Evolutionary conservation across 2,888 invertebrate genomes (phyloP), one percentile per base, ranked within the genome.

Genomic region (Drosophila quinaria): DNA sequence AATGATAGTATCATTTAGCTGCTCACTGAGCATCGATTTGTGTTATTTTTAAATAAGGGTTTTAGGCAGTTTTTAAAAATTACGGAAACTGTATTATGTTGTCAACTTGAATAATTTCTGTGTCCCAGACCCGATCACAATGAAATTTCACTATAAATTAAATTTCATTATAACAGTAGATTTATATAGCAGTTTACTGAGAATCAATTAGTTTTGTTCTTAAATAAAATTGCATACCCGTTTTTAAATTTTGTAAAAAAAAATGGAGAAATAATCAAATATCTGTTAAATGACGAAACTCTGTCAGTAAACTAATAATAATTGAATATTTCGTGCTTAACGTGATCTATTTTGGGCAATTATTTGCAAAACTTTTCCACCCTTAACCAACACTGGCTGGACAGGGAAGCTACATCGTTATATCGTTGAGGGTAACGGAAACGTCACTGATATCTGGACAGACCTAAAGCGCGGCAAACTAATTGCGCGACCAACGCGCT

Each of bases 401-500:
- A 10, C 51, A 42, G 9, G n/a, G 15, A 11, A n/a, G 39, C 37
- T 25, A n/a, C 10, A 49, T 29, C 15, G 29, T 5, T 31, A 25
- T n/a, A n/a, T 15, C 13, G 19, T 13, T 42, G 25, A 1, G 55
- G 51, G n/a, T 52, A 60, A 52, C 59, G 75, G 70, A 66, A 70
- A 51, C 65, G 70, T 64, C 62, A 62, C 29, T 70, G 61, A 74
- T 70, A 62, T 49, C 55, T 35, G 50, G 19, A 19, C 33, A 44
- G 31, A 47, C n/a, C 10, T 3, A 46, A 19, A 25, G 19, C 19
- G 15, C 39, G 33, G 37, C 19, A 46, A 61, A 71, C 77, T 87
- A 83, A 87, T 87, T 83, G 87, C 55, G 81, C 79, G 71, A 64
- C 71, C 87, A 65, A 74, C 25, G 65, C 70, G 69, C 88, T 84